Base-by-base conservation (phyloP, 2,113 vertebrate genomes). In the Atherinomorus stipes region DNA sequence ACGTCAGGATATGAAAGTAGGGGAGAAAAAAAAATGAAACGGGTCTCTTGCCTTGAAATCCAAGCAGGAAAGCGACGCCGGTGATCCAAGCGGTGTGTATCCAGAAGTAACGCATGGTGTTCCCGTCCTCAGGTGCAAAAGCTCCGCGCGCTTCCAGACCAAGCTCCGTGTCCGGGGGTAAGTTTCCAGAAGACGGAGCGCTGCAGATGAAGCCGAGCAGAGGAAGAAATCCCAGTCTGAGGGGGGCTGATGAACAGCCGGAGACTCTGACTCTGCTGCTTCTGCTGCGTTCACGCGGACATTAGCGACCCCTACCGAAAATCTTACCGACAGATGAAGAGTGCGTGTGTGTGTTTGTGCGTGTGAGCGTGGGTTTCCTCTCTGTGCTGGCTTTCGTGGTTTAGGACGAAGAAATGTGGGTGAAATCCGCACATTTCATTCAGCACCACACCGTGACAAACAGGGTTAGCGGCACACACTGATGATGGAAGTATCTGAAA, bases 21-120 rank as follows among this genome's bases (percentile, higher is more conserved):
- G 8, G 6, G 19, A 11, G 2, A 12, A n/a, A 38, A 62, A 58
- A 64, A 7, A 80, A 82, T 49, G 8, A 85, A 81, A 78, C 26
- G 11, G 42, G 18, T 1, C 77, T 66, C 86, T 91, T 89, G 83
- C 90, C 90, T 90, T 90, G 88, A 83, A 90, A 91, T 85, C 87
- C 90, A 67, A 89, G 82, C 83, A 91, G 69, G 77, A 89, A 57
- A 37, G 60, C 72, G 79, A 78, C 56, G 45, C 23, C 84, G 76
- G 77, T 69, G 81, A 90, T 80, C 89, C 83, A 89, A 42, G 83
- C 68, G 54, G 81, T 73, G 81, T 80, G 77, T 81, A 86, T 89
- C 84, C 85, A 90, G 74, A 88, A 83, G 87, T 81, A 79, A 75
- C 68, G 42, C 89, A 90, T 89, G 76, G 22, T 68, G 6, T 69